Evolutionary conservation across 2,888 invertebrate species (phyloP).

Genomic region (Cephus nigrinus): DNA sequence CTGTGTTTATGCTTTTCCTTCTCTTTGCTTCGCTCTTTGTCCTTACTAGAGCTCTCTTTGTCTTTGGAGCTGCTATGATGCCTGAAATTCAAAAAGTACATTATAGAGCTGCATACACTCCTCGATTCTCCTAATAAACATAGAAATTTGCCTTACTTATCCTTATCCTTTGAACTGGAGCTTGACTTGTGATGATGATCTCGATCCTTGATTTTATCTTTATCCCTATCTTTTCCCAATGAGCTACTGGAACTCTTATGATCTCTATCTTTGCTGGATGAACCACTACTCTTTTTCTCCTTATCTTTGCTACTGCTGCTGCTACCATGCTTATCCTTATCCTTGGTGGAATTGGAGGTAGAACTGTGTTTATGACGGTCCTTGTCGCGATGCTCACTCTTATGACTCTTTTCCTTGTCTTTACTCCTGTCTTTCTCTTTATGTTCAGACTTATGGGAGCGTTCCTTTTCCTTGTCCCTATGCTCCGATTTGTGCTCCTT

Average conservation of each 20-base stretch:
- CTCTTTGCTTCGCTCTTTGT: slow-evolving; percentile 59
- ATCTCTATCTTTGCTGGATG: slow-evolving; percentile 64
- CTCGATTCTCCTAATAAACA: slow-evolving; percentile 16
- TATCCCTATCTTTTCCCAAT: slow-evolving; percentile 61
- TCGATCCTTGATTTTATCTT: slow-evolving; percentile 67
- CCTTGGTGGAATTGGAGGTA: slow-evolving; percentile 57
- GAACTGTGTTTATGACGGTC: slow-evolving; percentile 70
- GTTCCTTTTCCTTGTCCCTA: slow-evolving; percentile 68
- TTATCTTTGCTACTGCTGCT: slow-evolving; percentile 54
- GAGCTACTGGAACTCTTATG: slow-evolving; percentile 64
- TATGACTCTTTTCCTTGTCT: slow-evolving; percentile 69
- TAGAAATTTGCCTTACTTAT: slow-evolving; percentile 46
- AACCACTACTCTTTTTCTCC: slow-evolving; percentile 52
- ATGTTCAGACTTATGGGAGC: slow-evolving; percentile 64
- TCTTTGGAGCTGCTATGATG: slow-evolving; percentile 64
- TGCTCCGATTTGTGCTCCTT: slow-evolving; percentile 72
- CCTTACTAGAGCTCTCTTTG: slow-evolving; percentile 62
- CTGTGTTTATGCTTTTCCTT: slow-evolving; percentile 59
- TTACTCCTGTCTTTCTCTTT: slow-evolving; percentile 69
- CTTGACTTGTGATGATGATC: slow-evolving; percentile 63
- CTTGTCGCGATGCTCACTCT: slow-evolving; percentile 73
- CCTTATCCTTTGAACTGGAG: slow-evolving; percentile 63
- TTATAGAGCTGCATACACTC: background rate
- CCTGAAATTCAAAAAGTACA: slow-evolving; percentile 32
- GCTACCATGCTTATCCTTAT: slow-evolving; percentile 67